Evolutionary conservation across 1,140 invertebrate species (phyloP).

Genomic region (Oreohelix idahoensis): DNA sequence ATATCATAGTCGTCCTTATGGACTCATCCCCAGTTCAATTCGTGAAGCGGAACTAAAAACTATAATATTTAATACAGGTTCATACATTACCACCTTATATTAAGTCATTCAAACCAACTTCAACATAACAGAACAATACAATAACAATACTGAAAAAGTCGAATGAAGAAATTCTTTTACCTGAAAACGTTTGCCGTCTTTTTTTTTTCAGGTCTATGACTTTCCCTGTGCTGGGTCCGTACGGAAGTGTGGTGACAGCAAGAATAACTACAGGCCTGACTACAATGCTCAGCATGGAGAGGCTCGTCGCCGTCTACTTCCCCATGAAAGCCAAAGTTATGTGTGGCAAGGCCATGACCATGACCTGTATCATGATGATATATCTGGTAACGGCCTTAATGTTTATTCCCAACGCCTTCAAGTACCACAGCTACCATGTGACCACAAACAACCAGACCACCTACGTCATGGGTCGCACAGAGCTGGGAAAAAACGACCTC

Average conservation of each 20-base stretch:
- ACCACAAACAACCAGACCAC: constrained; percentile 42
- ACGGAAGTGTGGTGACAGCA: constrained; percentile 60
- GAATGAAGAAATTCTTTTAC: too few relatives aligned
- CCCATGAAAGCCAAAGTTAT: constrained; percentile 61
- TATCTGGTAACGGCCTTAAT: constrained; percentile 56
- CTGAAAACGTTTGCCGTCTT: too few relatives aligned
- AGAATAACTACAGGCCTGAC: constrained; percentile 63
- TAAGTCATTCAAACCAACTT: too few relatives aligned
- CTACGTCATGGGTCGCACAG: constrained; percentile 43
- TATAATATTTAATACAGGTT: too few relatives aligned
- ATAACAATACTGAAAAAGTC: too few relatives aligned
- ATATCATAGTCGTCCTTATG: too few relatives aligned
- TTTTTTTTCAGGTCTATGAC: constrained; percentile 43
- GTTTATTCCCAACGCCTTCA: constrained; percentile 61
- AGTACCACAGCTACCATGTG: constrained; percentile 49
- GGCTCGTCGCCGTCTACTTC: constrained; percentile 63
- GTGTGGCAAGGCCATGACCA: constrained; percentile 55
- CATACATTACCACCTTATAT: too few relatives aligned
- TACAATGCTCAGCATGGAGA: constrained; percentile 58
- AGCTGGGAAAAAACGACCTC: constrained; percentile 51
- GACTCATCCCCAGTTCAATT: too few relatives aligned
- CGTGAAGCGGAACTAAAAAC: too few relatives aligned
- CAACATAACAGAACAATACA: too few relatives aligned
- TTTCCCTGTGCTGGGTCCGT: constrained; percentile 61
- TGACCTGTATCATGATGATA: constrained; percentile 52